Base-by-base conservation (phyloP, 2,888 invertebrate genomes). In the Trichopoda pennipes region DNA sequence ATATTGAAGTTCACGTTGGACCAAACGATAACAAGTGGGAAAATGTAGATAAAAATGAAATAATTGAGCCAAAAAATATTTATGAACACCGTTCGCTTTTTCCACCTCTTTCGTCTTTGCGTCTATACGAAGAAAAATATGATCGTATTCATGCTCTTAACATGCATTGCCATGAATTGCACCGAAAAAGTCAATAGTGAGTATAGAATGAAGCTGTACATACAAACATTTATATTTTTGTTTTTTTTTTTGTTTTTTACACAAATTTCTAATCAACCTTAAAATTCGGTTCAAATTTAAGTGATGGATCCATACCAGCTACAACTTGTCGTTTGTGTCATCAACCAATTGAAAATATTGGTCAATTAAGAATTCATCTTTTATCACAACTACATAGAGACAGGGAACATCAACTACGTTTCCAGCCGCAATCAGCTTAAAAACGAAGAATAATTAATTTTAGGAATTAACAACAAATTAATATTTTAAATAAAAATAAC, bases 21-120 rank as follows among this genome's bases (percentile, higher is more conserved):
- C 83, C 80, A 6, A 84, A 87, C 17, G 88, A 90, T 16, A 89
- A 90, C 83, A 83, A 87, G 9, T 92, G 92, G 90, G 85, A 91
- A 8, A 85, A 82, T 16, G 80, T 89, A 38, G 85, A 86, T 3
- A 87, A 87, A 51, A 74, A 86, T 88, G 92, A 91, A 87, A 87
- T 87, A 35, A 88, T 80, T 86, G 89, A 83, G 84, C 89, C 74
- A 84, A 87, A 84, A 73, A 88, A 75, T 75, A 90, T 83, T 84
- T 92, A 85, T 83, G 92, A 85, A 64, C 88, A 79, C 88, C 92
- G 85, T 85, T 88, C 81, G 87, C 90, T 85, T 73, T 93, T 93
- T 88, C 91, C 92, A 0, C 88, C 93, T 83, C 93, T 93, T 85
- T 89, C 89, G 84, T 92, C 92, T 2, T 89, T 93, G 17, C 90